Evolutionary conservation across 2,113 vertebrate species (phyloP).

Genomic region (Pao palembangensis): DNA sequence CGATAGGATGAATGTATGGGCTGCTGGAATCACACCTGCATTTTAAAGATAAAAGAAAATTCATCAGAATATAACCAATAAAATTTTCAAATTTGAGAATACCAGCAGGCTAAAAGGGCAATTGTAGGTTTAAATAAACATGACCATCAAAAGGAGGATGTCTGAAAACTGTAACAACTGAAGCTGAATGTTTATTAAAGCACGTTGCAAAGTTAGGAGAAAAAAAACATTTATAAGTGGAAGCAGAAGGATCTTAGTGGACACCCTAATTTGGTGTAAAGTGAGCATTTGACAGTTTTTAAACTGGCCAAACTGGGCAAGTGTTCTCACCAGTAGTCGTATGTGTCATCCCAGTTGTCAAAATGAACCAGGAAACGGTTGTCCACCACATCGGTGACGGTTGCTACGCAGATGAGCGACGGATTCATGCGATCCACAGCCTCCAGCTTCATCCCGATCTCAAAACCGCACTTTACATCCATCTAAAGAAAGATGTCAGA

Average conservation of each 20-base stretch:
- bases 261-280: too few species aligned
- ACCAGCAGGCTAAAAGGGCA: too few species aligned
- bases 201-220: too few species aligned
- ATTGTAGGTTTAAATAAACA: too few species aligned
- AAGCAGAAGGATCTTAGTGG: too few species aligned
- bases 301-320: too few species aligned
- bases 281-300: too few species aligned
- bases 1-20: constrained; percentile 95
- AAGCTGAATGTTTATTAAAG: too few species aligned
- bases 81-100: background rate
- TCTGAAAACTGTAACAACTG: too few species aligned
- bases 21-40: constrained; percentile 94
- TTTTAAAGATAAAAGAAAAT: constrained; percentile 21
- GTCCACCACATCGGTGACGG: constrained; percentile 91
- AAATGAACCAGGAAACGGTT: constrained; percentile 95
- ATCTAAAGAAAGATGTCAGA: constrained; percentile 63
- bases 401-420: constrained; percentile 94
- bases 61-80: background rate
- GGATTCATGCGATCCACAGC: constrained; percentile 98
- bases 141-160: too few species aligned
- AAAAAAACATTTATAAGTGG: background rate
- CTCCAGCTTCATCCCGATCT: constrained; percentile 95
- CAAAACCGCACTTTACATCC: constrained; percentile 80
- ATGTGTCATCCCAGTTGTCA: constrained; percentile 99
- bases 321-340: constrained; percentile 90